Evolutionary conservation across 1,140 invertebrate species (phyloP).

Genomic region (Spodoptera frugiperda): DNA sequence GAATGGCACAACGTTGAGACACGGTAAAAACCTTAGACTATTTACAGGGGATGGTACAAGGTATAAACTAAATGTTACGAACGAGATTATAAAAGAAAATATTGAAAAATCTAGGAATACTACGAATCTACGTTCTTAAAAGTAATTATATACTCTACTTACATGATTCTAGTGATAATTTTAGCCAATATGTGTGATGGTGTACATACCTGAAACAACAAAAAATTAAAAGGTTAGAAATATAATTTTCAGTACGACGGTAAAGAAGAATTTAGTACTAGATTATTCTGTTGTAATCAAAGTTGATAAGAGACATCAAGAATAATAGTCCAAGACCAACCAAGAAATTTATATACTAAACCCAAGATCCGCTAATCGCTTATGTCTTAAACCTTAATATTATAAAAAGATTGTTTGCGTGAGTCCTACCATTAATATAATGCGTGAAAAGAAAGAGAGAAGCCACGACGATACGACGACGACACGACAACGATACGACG

Average conservation of each 20-base stretch:
- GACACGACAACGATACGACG: constrained; percentile 17
- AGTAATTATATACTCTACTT: too few relatives aligned
- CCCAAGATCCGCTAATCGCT: constrained; percentile 10
- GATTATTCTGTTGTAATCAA: too few relatives aligned
- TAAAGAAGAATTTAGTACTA: too few relatives aligned
- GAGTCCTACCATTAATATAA: constrained; percentile 78
- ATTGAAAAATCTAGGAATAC: too few relatives aligned
- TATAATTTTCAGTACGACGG: background rate
- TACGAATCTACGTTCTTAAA: too few relatives aligned
- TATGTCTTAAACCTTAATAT: constrained; percentile 20
- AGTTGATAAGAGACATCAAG: too few relatives aligned
- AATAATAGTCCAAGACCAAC: too few relatives aligned
- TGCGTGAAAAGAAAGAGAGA: constrained; percentile 76
- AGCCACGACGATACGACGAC: constrained; percentile 3
- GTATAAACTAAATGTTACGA: constrained; percentile 26
- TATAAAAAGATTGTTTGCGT: constrained; percentile 71
- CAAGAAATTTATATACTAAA: background rate
- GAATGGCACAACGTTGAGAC: constrained; percentile 63
- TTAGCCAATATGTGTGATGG: too few relatives aligned
- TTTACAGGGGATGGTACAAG: constrained; percentile 46
- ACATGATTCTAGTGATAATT: too few relatives aligned
- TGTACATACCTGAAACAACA: constrained; percentile 17
- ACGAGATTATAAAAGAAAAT: too few relatives aligned
- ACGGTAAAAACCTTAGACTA: constrained; percentile 58
- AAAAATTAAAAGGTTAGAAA: background rate